These are phyloP conservation scores for Sycophila sp. DNA, from an alignment of 1,140 invertebrate species.

Conservation along the genomic window DNA sequence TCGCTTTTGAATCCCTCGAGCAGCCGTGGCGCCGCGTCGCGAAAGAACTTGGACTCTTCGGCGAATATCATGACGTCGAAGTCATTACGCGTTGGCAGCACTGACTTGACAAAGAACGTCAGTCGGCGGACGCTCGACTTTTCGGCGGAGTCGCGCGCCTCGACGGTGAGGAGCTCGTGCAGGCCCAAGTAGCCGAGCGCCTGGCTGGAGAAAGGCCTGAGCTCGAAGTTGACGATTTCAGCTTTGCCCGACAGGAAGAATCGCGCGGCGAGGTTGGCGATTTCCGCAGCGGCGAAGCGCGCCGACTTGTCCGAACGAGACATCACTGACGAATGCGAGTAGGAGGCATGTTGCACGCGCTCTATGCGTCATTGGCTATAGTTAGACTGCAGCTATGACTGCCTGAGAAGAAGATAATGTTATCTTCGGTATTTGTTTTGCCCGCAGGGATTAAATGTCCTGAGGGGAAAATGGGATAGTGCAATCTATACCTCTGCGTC, in stretches of 20 bases:
- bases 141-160: not conserved
- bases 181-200: slow-evolving; percentile 1
- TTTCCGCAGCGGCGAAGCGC: too few relatives aligned
- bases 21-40: not conserved
- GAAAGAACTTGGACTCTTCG: not conserved
- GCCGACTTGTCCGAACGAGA: too few relatives aligned
- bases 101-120: not conserved
- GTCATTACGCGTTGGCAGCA: not conserved
- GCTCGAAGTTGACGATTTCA: not conserved
- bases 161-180: slow-evolving; percentile 1
- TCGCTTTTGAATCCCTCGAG: not conserved
- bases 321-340: too few relatives aligned
- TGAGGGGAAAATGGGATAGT: too few relatives aligned
- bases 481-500: too few relatives aligned
- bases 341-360: too few relatives aligned
- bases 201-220: not conserved
- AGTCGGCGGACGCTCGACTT: not conserved
- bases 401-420: too few relatives aligned
- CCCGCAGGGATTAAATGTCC: too few relatives aligned
- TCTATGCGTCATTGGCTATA: too few relatives aligned
- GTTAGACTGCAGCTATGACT: too few relatives aligned
- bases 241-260: not conserved
- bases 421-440: too few relatives aligned
- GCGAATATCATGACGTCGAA: not conserved
- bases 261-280: too few relatives aligned